phyloP scores from a whole-genome alignment of 2,888 invertebrate genomes.

The Heliconius cydno region DNA sequence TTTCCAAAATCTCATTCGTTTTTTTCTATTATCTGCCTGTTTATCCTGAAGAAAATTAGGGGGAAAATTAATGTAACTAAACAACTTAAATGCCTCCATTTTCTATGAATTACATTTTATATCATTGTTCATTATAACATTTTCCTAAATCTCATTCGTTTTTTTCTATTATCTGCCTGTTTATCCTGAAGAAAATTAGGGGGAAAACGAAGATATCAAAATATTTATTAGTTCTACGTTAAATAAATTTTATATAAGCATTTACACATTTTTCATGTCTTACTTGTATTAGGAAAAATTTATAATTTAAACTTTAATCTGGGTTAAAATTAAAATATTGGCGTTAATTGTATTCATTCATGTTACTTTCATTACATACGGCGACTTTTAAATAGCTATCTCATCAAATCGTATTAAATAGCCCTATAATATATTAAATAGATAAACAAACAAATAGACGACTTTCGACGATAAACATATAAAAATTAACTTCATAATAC shows the following conservation, averaged over 20 bases:
- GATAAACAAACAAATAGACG: conserved; percentile 32
- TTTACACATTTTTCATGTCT: neutral
- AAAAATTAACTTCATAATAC: conserved; percentile 37
- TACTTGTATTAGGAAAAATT: conserved; percentile 6
- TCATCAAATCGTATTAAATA: too few species aligned
- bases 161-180: neutral
- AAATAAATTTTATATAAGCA: neutral
- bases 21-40: neutral
- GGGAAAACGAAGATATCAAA: neutral
- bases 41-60: neutral
- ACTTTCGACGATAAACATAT: conserved; percentile 49
- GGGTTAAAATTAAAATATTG: neutral
- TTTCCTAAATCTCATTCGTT: neutral
- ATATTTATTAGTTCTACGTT: neutral
- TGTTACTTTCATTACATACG: neutral
- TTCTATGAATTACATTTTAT: neutral
- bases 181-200: neutral
- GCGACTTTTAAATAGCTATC: too few species aligned
- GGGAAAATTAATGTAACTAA: neutral
- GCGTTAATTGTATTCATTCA: neutral
- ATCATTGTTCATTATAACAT: neutral
- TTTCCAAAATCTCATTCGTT: neutral
- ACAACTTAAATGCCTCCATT: neutral
- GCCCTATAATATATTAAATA: neutral
- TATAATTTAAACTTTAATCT: neutral